Percentiles rank a stretch among this genome's conserved stretches.
phyloP scores from a whole-genome alignment of 2,888 invertebrate genomes.

The Philereme vetulata region DNA sequence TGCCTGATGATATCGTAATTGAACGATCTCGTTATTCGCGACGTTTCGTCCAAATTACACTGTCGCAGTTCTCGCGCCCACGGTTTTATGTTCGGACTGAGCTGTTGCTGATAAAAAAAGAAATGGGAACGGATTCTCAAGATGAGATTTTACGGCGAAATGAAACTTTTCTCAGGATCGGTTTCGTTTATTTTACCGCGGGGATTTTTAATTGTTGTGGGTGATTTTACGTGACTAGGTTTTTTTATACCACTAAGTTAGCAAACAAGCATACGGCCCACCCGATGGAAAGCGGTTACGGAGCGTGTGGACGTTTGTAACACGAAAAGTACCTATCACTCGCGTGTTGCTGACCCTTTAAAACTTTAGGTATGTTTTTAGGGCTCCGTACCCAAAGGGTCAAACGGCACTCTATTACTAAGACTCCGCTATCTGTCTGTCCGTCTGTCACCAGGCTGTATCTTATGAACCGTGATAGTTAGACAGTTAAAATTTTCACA shows the following conservation, averaged over 20 bases:
- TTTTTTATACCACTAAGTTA: no score
- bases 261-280: no score
- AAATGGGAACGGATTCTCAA: slow-evolving; percentile 27
- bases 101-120: slow-evolving; percentile 41
- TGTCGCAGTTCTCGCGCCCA: slow-evolving; percentile 27
- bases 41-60: slow-evolving; percentile 29
- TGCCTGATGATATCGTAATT: slow-evolving; percentile 32
- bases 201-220: background rate
- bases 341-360: no score
- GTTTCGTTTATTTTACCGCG: slow-evolving; percentile 22
- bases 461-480: no score
- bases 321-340: no score
- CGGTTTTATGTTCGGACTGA: slow-evolving; percentile 26
- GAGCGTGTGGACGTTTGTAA: no score
- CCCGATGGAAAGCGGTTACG: background rate
- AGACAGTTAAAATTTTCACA: no score
- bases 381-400: no score
- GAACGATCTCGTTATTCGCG: slow-evolving; percentile 25
- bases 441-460: no score
- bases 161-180: slow-evolving; percentile 33
- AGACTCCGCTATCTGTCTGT: no score
- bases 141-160: slow-evolving; percentile 31
- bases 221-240: background rate
- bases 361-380: no score
- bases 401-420: no score